Base-by-base conservation (phyloP, 2,113 vertebrate species). In the Heterotilapia buettikoferi region DNA sequence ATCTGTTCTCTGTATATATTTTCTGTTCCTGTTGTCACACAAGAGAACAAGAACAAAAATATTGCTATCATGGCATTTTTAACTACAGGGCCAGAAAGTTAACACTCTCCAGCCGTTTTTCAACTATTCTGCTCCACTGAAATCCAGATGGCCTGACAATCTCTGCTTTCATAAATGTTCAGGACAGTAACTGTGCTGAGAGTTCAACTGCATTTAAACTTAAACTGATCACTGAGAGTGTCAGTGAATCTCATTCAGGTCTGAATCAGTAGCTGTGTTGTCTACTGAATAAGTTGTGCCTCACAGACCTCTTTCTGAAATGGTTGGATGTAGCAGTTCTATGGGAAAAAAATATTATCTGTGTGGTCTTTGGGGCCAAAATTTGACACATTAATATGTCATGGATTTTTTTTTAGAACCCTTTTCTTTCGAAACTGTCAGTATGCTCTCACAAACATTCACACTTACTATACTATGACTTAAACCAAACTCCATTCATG, bases 381-480 rank as follows among this genome's bases (percentile, higher is more conserved):
- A 43, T 71, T 5, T 71, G 3, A 40, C 18, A 33, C 3, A 68
- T 40, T 71, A 21, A 24, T 71, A 24, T 71, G 36, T 24, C n/a
- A 43, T 71, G 12, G n/a, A 9, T 9, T 24, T 40, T 36, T 9
- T 40, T 71, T 68, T 71, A 71, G n/a, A 16, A 14, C 36, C 33
- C 0, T 0, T 68, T 68, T 68, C 19, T 68, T 13, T 21, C 7
- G 0, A 2, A 68, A 6, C 7, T 40, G 63, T 40, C n/a, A 40
- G 36, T 14, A 9, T 68, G 63, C 5, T 68, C 1, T 40, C 63
- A 40, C 36, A 68, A 68, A 71, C 2, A 71, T 0, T 8, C 63
- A 24, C 7, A 68, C 63, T 66, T 66, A 38, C n/a, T 24, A 12
- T 0, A 38, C 36, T 71, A 71, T 71, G 36, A 71, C 7, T 24